These are phyloP conservation scores for Aphidius ervi DNA, from an alignment of 1,140 invertebrate genomes.

Conservation along the genomic window DNA sequence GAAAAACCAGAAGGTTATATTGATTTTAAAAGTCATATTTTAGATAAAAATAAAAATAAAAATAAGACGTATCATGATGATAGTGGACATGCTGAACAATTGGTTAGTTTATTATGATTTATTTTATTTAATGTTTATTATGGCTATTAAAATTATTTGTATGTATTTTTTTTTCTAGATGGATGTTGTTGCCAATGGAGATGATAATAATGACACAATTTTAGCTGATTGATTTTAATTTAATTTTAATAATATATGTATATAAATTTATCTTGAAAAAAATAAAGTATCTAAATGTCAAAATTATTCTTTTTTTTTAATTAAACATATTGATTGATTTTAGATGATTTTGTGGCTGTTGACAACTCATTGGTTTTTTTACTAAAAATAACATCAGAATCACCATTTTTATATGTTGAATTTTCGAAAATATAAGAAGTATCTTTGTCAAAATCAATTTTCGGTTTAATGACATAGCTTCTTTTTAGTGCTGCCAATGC, in stretches of 20 bases:
- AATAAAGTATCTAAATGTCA: neutral
- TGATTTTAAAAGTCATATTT: constrained; percentile 38
- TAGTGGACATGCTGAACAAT: neutral
- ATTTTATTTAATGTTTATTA: neutral
- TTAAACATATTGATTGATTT: no score
- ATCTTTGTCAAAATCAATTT: no score
- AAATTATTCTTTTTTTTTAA: no score
- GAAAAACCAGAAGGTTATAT: constrained; percentile 48
- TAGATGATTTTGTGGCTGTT: no score
- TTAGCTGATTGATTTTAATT: neutral
- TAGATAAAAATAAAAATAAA: constrained; percentile 16
- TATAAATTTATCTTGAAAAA: neutral
- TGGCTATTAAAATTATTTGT: neutral
- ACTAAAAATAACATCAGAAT: no score
- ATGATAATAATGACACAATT: neutral
- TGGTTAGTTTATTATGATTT: constrained; percentile 2
- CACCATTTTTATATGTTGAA: no score
- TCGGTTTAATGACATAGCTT: no score
- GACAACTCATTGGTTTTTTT: no score
- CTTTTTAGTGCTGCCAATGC: no score
- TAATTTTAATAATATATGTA: neutral
- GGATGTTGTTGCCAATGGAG: constrained; percentile 11
- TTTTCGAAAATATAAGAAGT: no score
- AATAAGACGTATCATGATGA: constrained; percentile 8
- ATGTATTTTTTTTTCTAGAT: constrained; percentile 20